A percentile compares a stretch with the other conserved stretches of the same genome.
phyloP scores from a whole-genome alignment of 2,888 invertebrate genomes.

The Torymus auratus region DNA sequence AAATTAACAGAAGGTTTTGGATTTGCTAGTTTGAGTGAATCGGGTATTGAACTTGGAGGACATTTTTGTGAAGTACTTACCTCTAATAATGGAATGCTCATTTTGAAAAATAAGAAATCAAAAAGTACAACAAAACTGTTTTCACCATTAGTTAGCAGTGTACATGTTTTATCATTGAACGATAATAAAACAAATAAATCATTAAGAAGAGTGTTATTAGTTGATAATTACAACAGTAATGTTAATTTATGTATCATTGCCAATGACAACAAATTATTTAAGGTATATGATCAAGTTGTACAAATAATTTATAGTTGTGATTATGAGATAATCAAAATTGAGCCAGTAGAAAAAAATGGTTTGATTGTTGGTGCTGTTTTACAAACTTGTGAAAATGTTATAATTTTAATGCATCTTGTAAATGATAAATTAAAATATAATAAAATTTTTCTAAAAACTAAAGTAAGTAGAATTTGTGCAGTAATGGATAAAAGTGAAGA shows the following conservation, averaged over 20 bases:
- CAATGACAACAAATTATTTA: constrained; percentile 64
- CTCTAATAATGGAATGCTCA: constrained; percentile 60
- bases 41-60: constrained; percentile 67
- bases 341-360: constrained; percentile 59
- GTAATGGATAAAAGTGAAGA: constrained; percentile 53
- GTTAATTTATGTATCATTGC: constrained; percentile 64
- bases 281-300: constrained; percentile 57
- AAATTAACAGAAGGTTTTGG: constrained; percentile 65
- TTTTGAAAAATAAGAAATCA: constrained; percentile 65
- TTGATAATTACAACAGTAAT: constrained; percentile 44
- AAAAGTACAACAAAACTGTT: constrained; percentile 63
- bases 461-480: constrained; percentile 62
- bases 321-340: constrained; percentile 62
- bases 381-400: constrained; percentile 54
- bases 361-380: constrained; percentile 64
- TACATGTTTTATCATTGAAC: constrained; percentile 54
- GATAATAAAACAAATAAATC: constrained; percentile 52
- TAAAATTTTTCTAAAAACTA: constrained; percentile 61
- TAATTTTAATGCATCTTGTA: constrained; percentile 63
- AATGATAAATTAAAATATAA: constrained; percentile 64
- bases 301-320: constrained; percentile 64
- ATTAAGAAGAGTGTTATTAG: constrained; percentile 59
- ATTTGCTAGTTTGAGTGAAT: constrained; percentile 65
- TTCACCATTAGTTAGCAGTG: constrained; percentile 1
- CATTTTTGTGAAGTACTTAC: constrained; percentile 65